Base-by-base conservation (phyloP, 2,888 invertebrate genomes). In the Caenorhabditis virilis region DNA sequence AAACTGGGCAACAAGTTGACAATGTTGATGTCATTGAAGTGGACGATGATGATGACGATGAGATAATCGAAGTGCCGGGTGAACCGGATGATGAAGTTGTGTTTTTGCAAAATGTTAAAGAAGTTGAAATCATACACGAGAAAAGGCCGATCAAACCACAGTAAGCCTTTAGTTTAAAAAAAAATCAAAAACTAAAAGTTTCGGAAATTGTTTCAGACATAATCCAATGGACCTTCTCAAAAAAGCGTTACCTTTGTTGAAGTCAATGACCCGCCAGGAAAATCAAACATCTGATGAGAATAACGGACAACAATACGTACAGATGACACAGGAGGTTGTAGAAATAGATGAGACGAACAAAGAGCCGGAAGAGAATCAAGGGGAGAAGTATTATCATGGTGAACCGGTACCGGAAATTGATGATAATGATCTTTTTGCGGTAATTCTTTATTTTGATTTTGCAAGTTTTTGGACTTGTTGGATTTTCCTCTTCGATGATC, bases 361-460 rank as follows among this genome's bases (percentile, higher is more conserved):
- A 39, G 68, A 51, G 57, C 41, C 43, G 47, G 65, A n/a, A 38
- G 57, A 51, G 1, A n/a, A 45, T 1, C 36, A 48, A 27, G 79
- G 77, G 30, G 64, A 58, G 22, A 54, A 54, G 18, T 64, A 64
- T 18, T 82, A 79, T 49, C 80, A 82, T 50, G 82, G 82, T 30
- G 82, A 82, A 43, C 81, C 82, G 1, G 82, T 82, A 20, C 82
- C 82, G 2, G 78, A 69, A 23, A 67, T 70, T 13, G 80, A 80
- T 42, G 78, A 81, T 43, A 78, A 80, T 50, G 72, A 69, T 13
- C 54, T 82, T 15, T 79, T 77, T 45, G 77, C n/a, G n/a, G n/a
- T n/a, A n/a, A n/a, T n/a, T n/a, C n/a, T n/a, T n/a, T n/a, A n/a
- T n/a, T n/a, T n/a, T n/a, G n/a, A n/a, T n/a, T n/a, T n/a, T n/a